Base-by-base conservation (phyloP, 2,113 vertebrate genomes). In the Glaucomys volans region DNA sequence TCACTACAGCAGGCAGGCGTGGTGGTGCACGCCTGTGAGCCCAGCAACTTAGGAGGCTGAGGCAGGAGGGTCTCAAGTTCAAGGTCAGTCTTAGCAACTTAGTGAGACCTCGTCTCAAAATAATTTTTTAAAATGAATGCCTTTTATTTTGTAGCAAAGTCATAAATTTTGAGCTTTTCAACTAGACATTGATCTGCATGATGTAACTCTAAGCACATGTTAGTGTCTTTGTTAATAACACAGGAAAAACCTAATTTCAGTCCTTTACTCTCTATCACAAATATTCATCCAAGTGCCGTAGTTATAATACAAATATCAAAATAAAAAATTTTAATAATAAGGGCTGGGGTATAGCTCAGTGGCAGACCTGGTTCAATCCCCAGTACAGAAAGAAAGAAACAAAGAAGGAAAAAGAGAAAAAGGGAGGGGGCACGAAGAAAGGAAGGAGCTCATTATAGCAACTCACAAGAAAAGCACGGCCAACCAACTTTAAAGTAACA, bases 401-500 rank as follows among this genome's bases (percentile, higher is more conserved):
- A 62, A 62, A 62, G 59, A 62, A 62, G 9, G 59, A 62, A 62
- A 62, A 62, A 62, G 24, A 62, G 59, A 62, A 11, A 62, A 62
- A 10, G 2, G 24, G 59, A 10, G 24, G 8, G 9, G 24, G 18
- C 24, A 62, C 3, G 24, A 26, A 62, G 59, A 62, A 62, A 62
- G 59, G 24, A 26, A 62, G 59, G 59, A 62, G 10, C 59, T 62
- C 26, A 62, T 52, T 42, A 92, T 1, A 93, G 69, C 22, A 74
- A 83, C 22, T 89, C 75, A 62, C 0, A 66, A 84, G 82, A 87
- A 97, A 81, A 72, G 28, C 7, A 35, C 22, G 26, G 64, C 12
- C 40, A 67, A 35, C 18, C 40, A 52, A 93, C 81, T 44, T 79
- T 77, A 79, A 94, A 89, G 66, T 47, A 84, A 90, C 86, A 90